Evolutionary conservation across 1,140 invertebrate genomes (phyloP), one percentile per base, ranked within the genome.

Genomic region (Drosophila serrata): DNA sequence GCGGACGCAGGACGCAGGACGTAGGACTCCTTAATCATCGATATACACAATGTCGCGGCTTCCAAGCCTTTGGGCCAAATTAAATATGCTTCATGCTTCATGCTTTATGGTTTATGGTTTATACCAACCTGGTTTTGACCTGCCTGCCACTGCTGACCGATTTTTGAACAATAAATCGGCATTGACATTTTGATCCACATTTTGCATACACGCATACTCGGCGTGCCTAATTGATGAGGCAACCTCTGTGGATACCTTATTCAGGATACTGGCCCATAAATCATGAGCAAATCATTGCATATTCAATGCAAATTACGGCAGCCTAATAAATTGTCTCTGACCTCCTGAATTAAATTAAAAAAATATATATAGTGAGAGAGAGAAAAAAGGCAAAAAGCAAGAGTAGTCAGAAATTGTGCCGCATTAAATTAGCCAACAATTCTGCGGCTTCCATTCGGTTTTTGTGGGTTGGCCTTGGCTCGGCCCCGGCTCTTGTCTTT

Each of bases 21-120:
- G n/a, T 3, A 12, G 62, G 27, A 39, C 65, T 87, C 79, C 76
- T 84, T 77, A 84, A 87, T 88, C 84, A 88, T 90, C 80, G 72
- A 88, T 77, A 82, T 76, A 67, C 24, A 37, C 22, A 37, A 19
- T 72, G 75, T 72, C 69, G 61, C 82, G 49, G 13, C 8, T 7
- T 6, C 6, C 45, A 43, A 70, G 42, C 64, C 68, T 48, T 57
- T 57, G 33, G 65, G 65, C 51, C 29, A 49, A 40, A 72, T 72
- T 72, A 29, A 73, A 59, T 46, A 40, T 43, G 19, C 35, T 22
- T 33, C n/a, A 55, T 51, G 48, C 13, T 42, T 45, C 2, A 39
- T 40, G 17, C 43, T 22, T 33, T 9, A 53, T 51, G 48, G 9
- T 49, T 60, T 48, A 49, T 60, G 19, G 4, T 29, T 3, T 51